Evolutionary conservation across 2,113 vertebrate genomes (phyloP).

Genomic region (Malurus cyaneus): DNA sequence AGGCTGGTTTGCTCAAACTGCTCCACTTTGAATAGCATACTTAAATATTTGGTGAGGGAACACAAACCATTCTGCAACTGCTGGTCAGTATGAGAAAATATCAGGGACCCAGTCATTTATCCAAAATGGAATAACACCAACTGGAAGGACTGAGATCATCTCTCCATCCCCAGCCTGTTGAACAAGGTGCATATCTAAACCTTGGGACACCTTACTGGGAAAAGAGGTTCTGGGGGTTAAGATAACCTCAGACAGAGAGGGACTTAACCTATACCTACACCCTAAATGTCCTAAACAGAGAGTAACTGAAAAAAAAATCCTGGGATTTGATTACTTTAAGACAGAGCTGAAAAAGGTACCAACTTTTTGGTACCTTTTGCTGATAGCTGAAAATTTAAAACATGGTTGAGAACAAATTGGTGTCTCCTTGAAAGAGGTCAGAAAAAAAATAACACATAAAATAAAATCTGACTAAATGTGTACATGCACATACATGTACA

Average conservation of each 20-base stretch:
- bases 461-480: neutral
- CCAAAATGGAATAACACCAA: neutral
- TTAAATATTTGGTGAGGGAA: neutral
- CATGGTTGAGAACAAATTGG: neutral
- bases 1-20: neutral
- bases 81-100: neutral
- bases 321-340: neutral
- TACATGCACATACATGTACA: too few relatives aligned
- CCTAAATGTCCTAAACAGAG: neutral
- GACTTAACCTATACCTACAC: neutral
- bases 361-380: neutral
- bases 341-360: neutral
- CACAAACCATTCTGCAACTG: neutral
- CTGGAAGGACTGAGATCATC: neutral
- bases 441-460: neutral
- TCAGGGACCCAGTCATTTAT: neutral
- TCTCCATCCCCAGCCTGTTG: neutral
- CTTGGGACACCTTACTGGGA: neutral
- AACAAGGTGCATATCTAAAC: neutral
- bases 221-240: neutral
- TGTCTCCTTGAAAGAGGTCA: neutral
- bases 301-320: neutral
- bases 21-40: neutral
- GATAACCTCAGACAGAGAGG: neutral
- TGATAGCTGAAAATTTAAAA: neutral